Evolutionary conservation across 2,113 vertebrate genomes (phyloP).

Genomic region (Anolis sagrei): DNA sequence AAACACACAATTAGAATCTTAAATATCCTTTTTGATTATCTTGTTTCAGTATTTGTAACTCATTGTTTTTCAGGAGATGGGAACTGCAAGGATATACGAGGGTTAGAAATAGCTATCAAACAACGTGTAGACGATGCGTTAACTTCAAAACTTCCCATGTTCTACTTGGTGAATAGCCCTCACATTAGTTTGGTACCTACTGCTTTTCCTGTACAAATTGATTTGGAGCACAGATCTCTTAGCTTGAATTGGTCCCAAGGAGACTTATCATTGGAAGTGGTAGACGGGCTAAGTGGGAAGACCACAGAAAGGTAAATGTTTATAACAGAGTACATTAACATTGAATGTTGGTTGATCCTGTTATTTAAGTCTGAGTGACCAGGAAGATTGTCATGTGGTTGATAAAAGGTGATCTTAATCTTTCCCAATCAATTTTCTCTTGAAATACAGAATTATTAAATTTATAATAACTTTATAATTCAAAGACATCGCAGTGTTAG

Average conservation of each 20-base stretch:
- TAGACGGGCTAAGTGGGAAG: constrained; percentile 87
- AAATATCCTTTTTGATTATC: background rate
- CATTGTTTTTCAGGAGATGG: constrained; percentile 77
- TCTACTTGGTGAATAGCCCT: constrained; percentile 87
- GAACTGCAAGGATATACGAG: constrained; percentile 79
- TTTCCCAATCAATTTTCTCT: background rate
- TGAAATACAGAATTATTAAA: background rate
- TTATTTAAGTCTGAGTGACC: background rate
- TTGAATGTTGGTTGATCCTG: background rate
- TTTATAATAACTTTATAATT: too few species aligned
- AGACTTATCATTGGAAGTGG: constrained; percentile 85
- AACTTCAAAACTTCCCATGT: constrained; percentile 84
- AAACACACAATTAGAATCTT: background rate
- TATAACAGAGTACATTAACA: background rate
- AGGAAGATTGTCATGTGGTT: background rate
- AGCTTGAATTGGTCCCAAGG: constrained; percentile 90
- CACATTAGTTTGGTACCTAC: constrained; percentile 81
- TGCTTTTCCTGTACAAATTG: constrained; percentile 57
- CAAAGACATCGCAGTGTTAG: too few species aligned
- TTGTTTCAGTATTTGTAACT: background rate
- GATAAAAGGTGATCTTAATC: background rate
- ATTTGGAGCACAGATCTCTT: constrained; percentile 58
- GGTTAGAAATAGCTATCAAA: constrained; percentile 87
- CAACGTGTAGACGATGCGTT: constrained; percentile 87
- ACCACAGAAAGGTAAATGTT: constrained; percentile 82